Percentiles rank a stretch among this genome's conserved stretches.
Conservation (phyloP, 2,797 vertebrate species). For the Adelosebastes latens region DNA sequence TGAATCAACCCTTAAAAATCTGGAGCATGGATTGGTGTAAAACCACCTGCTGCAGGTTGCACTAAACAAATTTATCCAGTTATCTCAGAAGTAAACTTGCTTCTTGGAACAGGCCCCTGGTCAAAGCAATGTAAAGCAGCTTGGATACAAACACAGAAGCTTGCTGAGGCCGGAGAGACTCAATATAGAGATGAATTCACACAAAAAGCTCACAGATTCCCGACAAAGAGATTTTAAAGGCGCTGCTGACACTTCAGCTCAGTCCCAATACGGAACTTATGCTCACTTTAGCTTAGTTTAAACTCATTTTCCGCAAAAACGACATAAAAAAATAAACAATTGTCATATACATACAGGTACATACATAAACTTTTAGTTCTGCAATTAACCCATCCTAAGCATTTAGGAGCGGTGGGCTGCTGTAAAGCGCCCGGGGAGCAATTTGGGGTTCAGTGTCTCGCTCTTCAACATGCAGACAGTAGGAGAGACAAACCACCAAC, state of each 20-base stretch:
- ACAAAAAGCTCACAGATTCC: background rate
- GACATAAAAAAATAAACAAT: background rate
- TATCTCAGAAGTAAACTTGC: background rate
- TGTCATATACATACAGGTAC: too few species aligned
- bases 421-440: accelerated
- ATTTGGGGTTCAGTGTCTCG: too few species aligned
- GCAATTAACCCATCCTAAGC: too few species aligned
- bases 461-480: too few species aligned
- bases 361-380: too few species aligned
- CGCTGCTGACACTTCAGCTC: background rate
- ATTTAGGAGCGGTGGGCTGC: accelerated
- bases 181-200: background rate
- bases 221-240: background rate
- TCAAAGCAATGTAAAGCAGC: constrained; percentile 32
- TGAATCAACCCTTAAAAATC: background rate
- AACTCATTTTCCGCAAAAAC: background rate
- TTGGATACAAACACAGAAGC: constrained; percentile 15
- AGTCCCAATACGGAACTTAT: background rate
- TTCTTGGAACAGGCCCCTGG: constrained; percentile 22
- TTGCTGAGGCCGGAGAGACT: background rate
- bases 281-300: background rate
- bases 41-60: background rate
- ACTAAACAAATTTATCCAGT: background rate
- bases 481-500: too few species aligned
- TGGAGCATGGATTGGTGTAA: background rate